Evolutionary conservation across 2,888 invertebrate genomes (phyloP).

Genomic region (Platynereis dumerilii): DNA sequence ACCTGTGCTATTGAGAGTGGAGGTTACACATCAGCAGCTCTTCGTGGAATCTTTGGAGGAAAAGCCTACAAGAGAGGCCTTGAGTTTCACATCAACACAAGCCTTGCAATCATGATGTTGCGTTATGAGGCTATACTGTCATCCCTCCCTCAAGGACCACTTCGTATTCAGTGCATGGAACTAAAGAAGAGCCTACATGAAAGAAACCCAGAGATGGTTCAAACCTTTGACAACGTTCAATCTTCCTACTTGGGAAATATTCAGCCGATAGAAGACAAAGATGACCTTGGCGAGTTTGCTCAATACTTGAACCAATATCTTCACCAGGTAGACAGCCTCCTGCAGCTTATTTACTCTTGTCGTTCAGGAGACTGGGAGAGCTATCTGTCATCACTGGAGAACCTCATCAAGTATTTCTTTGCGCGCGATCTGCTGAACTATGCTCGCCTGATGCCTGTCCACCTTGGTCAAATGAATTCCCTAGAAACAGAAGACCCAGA

Average conservation of each 20-base stretch:
- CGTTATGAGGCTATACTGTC: background rate
- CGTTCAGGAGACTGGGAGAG: constrained; percentile 26
- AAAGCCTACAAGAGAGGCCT: constrained; percentile 31
- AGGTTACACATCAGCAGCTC: constrained; percentile 27
- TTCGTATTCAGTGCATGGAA: background rate
- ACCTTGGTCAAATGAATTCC: constrained; percentile 23
- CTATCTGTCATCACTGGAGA: constrained; percentile 22
- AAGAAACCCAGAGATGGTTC: too few species aligned
- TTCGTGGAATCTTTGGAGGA: constrained; percentile 24
- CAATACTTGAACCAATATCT: constrained; percentile 22
- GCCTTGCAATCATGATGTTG: constrained; percentile 14
- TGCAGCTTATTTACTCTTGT: constrained; percentile 24
- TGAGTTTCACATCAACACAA: constrained; percentile 20
- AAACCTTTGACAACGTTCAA: too few species aligned
- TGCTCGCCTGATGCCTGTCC: constrained; percentile 25
- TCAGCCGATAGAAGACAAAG: too few species aligned
- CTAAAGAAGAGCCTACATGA: constrained; percentile 4
- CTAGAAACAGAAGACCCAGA: constrained; percentile 26
- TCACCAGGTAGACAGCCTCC: constrained; percentile 14
- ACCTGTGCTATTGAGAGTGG: constrained; percentile 30
- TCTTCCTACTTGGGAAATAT: too few species aligned
- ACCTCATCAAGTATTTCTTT: constrained; percentile 28
- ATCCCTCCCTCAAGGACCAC: constrained; percentile 1
- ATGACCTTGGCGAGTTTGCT: constrained; percentile 17
- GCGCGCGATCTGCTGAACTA: constrained; percentile 27